These are phyloP conservation scores for Lasiommata megera DNA, from an alignment of 2,888 invertebrate genomes.

Conservation along the genomic window DNA sequence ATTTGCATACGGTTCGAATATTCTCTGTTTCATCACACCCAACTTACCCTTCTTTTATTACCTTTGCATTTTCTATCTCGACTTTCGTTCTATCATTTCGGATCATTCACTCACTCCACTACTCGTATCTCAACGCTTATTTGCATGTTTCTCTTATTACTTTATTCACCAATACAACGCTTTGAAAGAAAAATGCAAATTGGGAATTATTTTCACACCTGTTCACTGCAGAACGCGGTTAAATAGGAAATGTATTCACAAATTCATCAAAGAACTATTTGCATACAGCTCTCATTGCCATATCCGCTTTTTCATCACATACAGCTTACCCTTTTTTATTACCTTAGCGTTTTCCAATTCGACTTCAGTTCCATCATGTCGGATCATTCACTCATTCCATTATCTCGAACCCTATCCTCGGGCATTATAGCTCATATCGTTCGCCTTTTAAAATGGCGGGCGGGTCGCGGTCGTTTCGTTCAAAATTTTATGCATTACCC, in stretches of 20 bases:
- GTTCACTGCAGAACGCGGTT: not conserved
- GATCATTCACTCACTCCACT: conserved; percentile 19
- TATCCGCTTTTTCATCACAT: conserved; percentile 14
- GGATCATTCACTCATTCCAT: conserved; percentile 30
- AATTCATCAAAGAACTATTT: conserved; percentile 20
- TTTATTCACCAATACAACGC: too few relatives aligned
- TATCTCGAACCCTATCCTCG: conserved; percentile 31
- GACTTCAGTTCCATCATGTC: conserved; percentile 23
- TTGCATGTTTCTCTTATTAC: too few relatives aligned
- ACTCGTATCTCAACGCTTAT: too few relatives aligned
- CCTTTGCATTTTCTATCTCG: conserved; percentile 23
- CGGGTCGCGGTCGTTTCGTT: conserved; percentile 34
- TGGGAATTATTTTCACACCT: not conserved
- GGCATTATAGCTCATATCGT: conserved; percentile 35
- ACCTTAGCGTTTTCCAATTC: conserved; percentile 25
- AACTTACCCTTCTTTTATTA: not conserved
- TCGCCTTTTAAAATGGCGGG: conserved; percentile 35
- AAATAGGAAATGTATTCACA: not conserved
- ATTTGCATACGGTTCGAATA: conserved; percentile 4
- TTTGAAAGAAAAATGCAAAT: not conserved
- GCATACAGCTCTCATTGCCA: conserved; percentile 21
- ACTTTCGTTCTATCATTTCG: conserved; percentile 18
- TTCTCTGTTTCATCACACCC: not conserved
- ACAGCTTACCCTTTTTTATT: conserved; percentile 1
- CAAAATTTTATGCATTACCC: conserved; percentile 47